Evolutionary conservation across 2,797 vertebrate species (phyloP).

Genomic region (Darevskia mixta): DNA sequence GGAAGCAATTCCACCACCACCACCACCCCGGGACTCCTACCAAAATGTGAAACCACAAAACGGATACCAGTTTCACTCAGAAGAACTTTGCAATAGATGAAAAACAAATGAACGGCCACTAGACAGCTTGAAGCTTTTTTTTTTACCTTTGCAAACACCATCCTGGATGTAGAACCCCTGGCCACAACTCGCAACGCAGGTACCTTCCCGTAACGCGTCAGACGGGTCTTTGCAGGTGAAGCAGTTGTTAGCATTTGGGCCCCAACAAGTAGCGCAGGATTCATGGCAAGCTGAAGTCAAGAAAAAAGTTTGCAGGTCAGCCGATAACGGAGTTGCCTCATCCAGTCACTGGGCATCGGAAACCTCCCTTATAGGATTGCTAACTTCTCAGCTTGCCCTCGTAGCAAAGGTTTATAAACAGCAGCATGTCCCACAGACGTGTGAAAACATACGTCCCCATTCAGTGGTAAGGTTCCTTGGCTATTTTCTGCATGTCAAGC

Average conservation of each 20-base stretch:
- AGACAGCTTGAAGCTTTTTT: background rate
- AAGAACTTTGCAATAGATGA: background rate
- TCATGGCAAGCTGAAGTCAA: slow-evolving; percentile 85
- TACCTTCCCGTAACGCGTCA: slow-evolving; percentile 79
- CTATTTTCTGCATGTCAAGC: background rate
- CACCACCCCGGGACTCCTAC: background rate
- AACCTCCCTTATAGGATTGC: background rate
- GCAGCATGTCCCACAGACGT: background rate
- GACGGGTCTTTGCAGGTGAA: slow-evolving; percentile 81
- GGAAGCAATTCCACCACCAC: too few relatives aligned
- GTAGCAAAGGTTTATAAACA: background rate
- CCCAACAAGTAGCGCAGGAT: slow-evolving; percentile 86
- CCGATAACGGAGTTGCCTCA: fast-evolving
- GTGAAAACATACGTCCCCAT: background rate
- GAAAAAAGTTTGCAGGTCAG: slow-evolving; percentile 22
- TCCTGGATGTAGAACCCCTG: slow-evolving; percentile 80
- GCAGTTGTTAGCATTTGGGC: slow-evolving; percentile 83
- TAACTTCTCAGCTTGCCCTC: background rate
- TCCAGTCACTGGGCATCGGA: background rate
- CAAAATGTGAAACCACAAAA: background rate
- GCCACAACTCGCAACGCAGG: slow-evolving; percentile 85
- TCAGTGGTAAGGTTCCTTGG: background rate
- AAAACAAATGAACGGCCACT: background rate
- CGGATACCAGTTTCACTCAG: background rate
- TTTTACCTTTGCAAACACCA: slow-evolving; percentile 86